These are phyloP conservation scores for Polymixis lichenea DNA, from an alignment of 2,888 invertebrate species.

Conservation along the genomic window DNA sequence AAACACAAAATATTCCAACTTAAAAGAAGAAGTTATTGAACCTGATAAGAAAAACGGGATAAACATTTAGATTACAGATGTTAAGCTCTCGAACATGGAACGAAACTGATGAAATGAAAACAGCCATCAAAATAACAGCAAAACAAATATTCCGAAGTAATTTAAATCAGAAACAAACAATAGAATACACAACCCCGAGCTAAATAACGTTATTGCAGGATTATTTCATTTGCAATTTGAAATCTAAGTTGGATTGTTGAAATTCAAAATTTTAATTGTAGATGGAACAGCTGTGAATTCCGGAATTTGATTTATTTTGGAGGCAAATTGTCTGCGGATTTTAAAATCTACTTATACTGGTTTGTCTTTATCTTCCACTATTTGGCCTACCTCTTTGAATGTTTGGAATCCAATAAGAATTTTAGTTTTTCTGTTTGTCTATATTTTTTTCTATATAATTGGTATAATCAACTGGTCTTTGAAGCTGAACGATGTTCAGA, in stretches of 20 bases:
- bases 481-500: not conserved
- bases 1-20: not conserved
- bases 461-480: constrained; percentile 8
- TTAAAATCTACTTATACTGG: not conserved
- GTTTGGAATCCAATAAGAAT: constrained; percentile 9
- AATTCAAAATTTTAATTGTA: constrained; percentile 46
- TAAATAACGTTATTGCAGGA: constrained; percentile 31
- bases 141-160: constrained; percentile 23
- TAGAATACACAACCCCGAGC: constrained; percentile 10
- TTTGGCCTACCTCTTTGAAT: not conserved
- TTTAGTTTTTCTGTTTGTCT: not conserved
- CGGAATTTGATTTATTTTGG: constrained; percentile 13
- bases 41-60: constrained; percentile 12
- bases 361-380: not conserved
- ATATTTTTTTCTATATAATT: not conserved
- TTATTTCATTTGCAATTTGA: constrained; percentile 44
- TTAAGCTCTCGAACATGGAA: not conserved
- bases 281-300: constrained; percentile 20
- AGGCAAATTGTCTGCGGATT: not conserved
- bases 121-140: constrained; percentile 14
- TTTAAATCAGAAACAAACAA: constrained; percentile 40
- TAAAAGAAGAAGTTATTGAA: not conserved
- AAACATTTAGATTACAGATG: not conserved
- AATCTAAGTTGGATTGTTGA: constrained; percentile 38
- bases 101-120: constrained; percentile 20